These are phyloP conservation scores for Apogon talboti DNA, from an alignment of 2,797 vertebrate species.

Conservation along the genomic window DNA sequence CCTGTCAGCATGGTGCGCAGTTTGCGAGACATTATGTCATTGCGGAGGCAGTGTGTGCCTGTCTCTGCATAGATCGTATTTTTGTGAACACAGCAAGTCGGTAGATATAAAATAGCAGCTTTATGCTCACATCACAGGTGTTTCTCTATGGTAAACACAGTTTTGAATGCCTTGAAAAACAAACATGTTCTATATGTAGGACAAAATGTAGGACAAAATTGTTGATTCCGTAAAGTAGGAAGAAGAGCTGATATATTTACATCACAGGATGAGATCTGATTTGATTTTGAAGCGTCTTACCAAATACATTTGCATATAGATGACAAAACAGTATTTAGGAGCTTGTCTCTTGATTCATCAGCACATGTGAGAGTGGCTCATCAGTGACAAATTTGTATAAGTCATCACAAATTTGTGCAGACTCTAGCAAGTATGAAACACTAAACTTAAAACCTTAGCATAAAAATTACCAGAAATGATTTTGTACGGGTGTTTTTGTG, in stretches of 20 bases:
- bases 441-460: no score
- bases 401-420: neutral
- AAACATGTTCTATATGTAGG: neutral
- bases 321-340: slow-evolving; percentile 21
- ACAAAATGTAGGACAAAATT: neutral
- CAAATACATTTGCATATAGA: slow-evolving; percentile 43
- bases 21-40: slow-evolving; percentile 32
- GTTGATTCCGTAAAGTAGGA: slow-evolving; percentile 7
- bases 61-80: slow-evolving; percentile 1
- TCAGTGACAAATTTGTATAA: no score
- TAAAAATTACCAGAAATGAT: no score
- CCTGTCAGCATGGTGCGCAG: slow-evolving; percentile 21
- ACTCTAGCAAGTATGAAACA: no score
- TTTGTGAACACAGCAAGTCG: slow-evolving; percentile 2
- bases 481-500: no score
- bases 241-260: neutral
- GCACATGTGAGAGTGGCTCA: slow-evolving; percentile 7
- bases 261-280: slow-evolving; percentile 22
- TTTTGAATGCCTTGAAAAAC: neutral
- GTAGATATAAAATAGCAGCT: neutral
- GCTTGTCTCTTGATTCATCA: slow-evolving; percentile 17
- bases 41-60: slow-evolving; percentile 2
- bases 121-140: neutral
- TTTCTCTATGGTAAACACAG: neutral
- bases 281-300: slow-evolving; percentile 14